A percentile compares a stretch with the other conserved stretches of the same genome.
phyloP scores from a whole-genome alignment of 2,113 vertebrate species.

The Brevimyrus niger region DNA sequence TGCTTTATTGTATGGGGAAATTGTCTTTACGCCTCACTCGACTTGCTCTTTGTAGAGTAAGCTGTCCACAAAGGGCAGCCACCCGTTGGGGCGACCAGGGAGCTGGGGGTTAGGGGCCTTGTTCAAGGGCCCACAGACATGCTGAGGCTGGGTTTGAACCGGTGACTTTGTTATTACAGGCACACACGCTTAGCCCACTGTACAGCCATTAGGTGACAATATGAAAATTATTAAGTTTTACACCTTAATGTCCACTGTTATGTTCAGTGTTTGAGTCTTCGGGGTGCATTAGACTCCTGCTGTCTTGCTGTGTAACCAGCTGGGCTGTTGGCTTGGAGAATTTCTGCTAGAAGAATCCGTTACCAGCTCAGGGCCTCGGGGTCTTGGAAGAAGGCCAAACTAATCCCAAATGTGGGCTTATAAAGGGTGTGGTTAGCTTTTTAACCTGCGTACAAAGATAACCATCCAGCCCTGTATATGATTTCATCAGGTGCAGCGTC shows the following conservation, averaged over 20 bases:
- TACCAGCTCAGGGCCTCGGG: background rate
- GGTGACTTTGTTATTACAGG: too few species aligned
- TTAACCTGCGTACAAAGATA: background rate
- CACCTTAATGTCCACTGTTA: background rate
- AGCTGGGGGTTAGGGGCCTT: too few species aligned
- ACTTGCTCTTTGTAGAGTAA: too few species aligned
- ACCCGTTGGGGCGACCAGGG: too few species aligned
- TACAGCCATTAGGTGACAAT: background rate
- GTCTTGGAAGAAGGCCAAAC: background rate
- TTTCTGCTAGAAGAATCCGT: background rate
- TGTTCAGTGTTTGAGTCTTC: background rate
- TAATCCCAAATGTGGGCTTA: background rate
- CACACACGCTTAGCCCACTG: too few species aligned
- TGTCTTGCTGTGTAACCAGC: background rate
- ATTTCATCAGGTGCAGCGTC: background rate
- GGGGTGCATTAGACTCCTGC: background rate
- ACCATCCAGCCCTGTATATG: background rate
- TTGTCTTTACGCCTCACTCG: too few species aligned
- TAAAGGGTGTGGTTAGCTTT: background rate
- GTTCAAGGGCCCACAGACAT: too few species aligned
- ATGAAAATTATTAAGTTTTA: background rate
- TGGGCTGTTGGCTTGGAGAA: background rate
- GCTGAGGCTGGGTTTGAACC: too few species aligned
- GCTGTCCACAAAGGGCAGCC: too few species aligned
- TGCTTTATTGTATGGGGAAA: too few species aligned